Base-by-base conservation (phyloP, 2,888 invertebrate genomes). In the Torymus tubicola region DNA sequence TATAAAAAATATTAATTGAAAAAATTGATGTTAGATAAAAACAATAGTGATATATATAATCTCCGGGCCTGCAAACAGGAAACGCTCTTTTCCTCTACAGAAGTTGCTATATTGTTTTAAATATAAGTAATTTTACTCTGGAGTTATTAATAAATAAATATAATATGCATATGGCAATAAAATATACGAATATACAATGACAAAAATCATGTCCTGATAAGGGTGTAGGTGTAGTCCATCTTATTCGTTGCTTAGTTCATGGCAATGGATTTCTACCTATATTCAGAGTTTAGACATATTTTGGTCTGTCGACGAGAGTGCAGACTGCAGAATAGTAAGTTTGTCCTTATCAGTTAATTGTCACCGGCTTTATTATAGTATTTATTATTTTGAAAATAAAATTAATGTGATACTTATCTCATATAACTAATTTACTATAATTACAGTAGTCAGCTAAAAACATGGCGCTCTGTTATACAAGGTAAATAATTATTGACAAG, bases 381-480 rank as follows among this genome's bases (percentile, higher is more conserved):
- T 10, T 13, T 18, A 16, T 65, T 21, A 50, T 67, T 21, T 13
- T 57, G 18, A 53, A 13, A 24, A 64, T 21, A n/a, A 69, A 69
- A 24, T 13, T 55, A 50, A 13, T 42, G 0, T 42, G 5, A 42
- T 42, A 42, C 8, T 8, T 42, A 53, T 5, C 16, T 53, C 18
- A 13, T 61, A 16, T 21, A 71, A 8, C 0, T 58, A 16, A 78
- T 58, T 72, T 68, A 10, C 31, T 55, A 16, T 21, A 21, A 21
- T 61, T 21, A 8, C 21, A 42, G 50, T 69, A 52, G 31, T 24
- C 42, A 67, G 18, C 2, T 52, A 31, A 2, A 83, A 83, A 81
- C 77, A 87, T 88, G 88, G 87, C 88, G 64, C 83, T 88, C 63
- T 84, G 81, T 78, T 88, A 86, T 81, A 85, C 85, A 14, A 87